Conservation (phyloP, 2,113 vertebrate genomes). For the Quiscalus mexicanus region DNA sequence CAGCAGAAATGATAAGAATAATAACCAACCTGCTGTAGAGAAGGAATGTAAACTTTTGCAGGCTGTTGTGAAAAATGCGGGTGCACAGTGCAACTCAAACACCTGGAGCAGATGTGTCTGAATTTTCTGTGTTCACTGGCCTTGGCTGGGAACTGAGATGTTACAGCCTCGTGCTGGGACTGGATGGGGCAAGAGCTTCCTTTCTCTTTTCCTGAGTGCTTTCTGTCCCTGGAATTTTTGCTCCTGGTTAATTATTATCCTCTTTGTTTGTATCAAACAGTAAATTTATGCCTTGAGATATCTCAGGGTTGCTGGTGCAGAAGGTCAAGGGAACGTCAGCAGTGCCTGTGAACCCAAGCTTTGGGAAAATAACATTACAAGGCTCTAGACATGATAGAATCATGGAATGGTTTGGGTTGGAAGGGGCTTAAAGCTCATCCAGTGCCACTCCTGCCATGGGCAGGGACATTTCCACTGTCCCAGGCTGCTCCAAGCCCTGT, state of each 20-base stretch:
- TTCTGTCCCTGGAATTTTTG: not conserved
- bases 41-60: not conserved
- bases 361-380: not conserved
- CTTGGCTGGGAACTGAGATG: not conserved
- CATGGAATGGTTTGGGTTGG: not conserved
- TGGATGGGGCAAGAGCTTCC: not conserved
- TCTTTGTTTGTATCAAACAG: not conserved
- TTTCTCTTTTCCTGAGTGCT: not conserved
- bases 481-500: rapidly evolving
- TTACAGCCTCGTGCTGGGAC: not conserved
- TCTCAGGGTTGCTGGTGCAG: not conserved
- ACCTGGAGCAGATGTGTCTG: conserved; percentile 42
- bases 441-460: rapidly evolving
- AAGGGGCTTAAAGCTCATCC: not conserved
- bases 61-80: not conserved
- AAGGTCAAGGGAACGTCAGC: not conserved
- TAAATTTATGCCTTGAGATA: not conserved
- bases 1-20: not conserved
- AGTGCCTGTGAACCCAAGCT: rapidly evolving
- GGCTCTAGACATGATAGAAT: not conserved
- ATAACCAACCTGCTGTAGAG: not conserved
- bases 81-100: not conserved
- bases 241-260: not conserved
- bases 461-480: rapidly evolving
- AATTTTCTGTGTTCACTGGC: not conserved